Evolutionary conservation across 1,140 invertebrate species (phyloP), one percentile per base, ranked within the genome.

Genomic region (Penaeus vannamei): DNA sequence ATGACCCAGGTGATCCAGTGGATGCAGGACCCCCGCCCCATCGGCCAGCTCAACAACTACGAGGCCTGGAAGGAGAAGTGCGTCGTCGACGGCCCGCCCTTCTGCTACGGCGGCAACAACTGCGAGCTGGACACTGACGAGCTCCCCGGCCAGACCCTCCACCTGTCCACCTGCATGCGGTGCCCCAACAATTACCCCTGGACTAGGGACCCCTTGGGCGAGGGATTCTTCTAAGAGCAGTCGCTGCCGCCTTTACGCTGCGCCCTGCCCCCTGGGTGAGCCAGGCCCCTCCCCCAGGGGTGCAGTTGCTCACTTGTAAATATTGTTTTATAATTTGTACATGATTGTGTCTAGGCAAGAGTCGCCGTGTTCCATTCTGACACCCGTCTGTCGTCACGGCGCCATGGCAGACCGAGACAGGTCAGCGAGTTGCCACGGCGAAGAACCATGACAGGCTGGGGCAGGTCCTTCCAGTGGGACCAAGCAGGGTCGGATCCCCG

Each of bases 1-100:
- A 98, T 98, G 96, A 98, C 97, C 3, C 97, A 98, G 93, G 97
- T 98, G 1, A 98, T 99, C 91, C 97, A 98, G 92, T 99, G 98
- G 98, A 98, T 99, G 93, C 97, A 98, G 92, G 98, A 98, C 92
- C 97, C 98, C 19, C 95, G 96, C 66, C 97, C 97, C 4, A 93
- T 97, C 87, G 94, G 95, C 53, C 96, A 98, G 92, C 95, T 96
- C 17, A 97, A 97, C 94, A 97, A 96, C 94, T 98, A 98, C 93
- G 97, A 98, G 92, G 96, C 97, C 26, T 98, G 97, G 97, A 96
- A 96, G 94, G 97, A 98, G 93, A 98, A 97, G 95, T 98, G 97
- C 92, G 93, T 95, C 29, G 96, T 97, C 0, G 95, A 97, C 91
- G 96, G 96, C 85, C 94, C 80, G 10, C 97, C 95, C 0, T 95